Evolutionary conservation across 1,140 invertebrate species (phyloP).

Genomic region (Helicoverpa armigera): DNA sequence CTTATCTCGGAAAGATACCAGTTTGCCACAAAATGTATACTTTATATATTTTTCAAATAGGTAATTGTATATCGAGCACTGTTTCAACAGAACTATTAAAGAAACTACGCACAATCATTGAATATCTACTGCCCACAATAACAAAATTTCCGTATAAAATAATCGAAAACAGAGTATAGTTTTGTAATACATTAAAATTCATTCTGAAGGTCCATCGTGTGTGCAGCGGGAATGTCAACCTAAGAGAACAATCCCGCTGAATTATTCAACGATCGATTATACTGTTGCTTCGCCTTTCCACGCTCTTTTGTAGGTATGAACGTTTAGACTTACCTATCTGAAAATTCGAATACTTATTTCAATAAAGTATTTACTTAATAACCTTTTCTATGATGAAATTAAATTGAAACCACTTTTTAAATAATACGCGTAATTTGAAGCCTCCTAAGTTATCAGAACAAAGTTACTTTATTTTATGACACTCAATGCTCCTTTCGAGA

Average conservation of each 20-base stretch:
- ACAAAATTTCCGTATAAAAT: conserved; percentile 35
- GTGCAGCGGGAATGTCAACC: conserved; percentile 65
- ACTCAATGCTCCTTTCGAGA: conserved; percentile 10
- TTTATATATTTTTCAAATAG: not conserved
- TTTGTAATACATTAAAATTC: conserved; percentile 63
- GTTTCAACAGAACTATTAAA: no score
- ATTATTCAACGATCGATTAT: conserved; percentile 73
- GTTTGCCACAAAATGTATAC: no score
- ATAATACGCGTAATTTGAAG: not conserved
- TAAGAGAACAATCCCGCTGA: conserved; percentile 64
- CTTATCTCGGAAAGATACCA: not conserved
- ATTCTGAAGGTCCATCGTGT: conserved; percentile 65
- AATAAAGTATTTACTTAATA: no score
- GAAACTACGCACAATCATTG: not conserved
- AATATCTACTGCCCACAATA: not conserved
- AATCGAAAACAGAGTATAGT: conserved; percentile 38
- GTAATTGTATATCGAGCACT: not conserved
- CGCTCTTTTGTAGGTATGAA: conserved; percentile 58
- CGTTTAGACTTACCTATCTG: conserved; percentile 9
- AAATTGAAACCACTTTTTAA: no score
- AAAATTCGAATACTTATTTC: not conserved
- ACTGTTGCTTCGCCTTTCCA: conserved; percentile 62
- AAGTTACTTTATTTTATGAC: conserved; percentile 25
- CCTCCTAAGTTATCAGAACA: not conserved
- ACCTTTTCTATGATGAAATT: no score